A percentile compares a stretch with the other conserved stretches of the same genome.
Evolutionary conservation across 2,797 vertebrate genomes (phyloP).

Genomic region (Phrynocephalus guinanensis): DNA sequence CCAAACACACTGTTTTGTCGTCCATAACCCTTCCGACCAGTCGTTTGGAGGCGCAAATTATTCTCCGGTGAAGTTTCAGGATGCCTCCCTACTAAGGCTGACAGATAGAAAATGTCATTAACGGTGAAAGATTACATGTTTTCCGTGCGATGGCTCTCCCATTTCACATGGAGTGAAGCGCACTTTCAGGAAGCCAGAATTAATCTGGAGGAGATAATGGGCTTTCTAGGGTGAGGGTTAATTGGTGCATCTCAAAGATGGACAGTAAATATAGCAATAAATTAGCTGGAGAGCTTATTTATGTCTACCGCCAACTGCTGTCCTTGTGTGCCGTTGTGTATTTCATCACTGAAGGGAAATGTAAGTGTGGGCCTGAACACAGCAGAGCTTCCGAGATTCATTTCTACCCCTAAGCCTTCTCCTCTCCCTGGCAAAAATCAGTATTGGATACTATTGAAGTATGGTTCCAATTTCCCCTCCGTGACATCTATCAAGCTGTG

Average conservation of each 20-base stretch:
- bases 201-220: background rate
- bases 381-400: constrained; percentile 20
- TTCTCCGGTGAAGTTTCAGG: constrained; percentile 5
- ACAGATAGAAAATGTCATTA: constrained; percentile 31
- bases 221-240: constrained; percentile 31
- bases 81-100: background rate
- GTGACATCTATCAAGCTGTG: constrained; percentile 28
- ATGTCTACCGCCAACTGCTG: constrained; percentile 8
- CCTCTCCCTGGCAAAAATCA: background rate
- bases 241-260: constrained; percentile 25
- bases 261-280: constrained; percentile 35
- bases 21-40: background rate
- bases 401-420: constrained; percentile 17
- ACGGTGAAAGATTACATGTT: constrained; percentile 29
- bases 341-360: constrained; percentile 24
- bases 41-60: constrained; percentile 24
- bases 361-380: background rate
- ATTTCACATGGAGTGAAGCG: background rate
- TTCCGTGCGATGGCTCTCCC: constrained; percentile 4
- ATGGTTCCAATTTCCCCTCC: constrained; percentile 36
- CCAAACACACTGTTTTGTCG: background rate
- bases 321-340: background rate
- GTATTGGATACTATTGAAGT: constrained; percentile 12
- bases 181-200: background rate
- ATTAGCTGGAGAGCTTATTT: constrained; percentile 28